phyloP scores from a whole-genome alignment of 2,888 invertebrate species.

The Amiota mariae region DNA sequence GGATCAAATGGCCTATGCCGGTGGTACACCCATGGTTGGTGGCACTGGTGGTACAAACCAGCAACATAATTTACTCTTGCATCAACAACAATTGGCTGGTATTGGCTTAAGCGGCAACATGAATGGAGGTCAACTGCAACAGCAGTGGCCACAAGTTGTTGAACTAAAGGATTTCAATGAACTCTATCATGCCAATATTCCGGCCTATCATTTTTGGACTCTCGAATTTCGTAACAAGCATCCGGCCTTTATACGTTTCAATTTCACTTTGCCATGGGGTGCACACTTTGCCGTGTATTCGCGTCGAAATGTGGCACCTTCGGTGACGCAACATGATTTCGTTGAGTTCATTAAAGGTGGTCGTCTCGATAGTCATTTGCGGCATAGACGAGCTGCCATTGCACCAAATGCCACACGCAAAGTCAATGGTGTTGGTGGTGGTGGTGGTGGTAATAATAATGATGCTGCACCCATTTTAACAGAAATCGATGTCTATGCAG shows the following conservation, averaged over 20 bases:
- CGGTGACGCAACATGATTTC: conserved; percentile 97
- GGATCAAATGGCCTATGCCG: conserved; percentile 58
- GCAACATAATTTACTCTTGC: conserved; percentile 59
- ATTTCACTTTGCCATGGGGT: conserved; percentile 93
- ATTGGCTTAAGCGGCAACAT: conserved; percentile 44
- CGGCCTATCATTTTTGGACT: conserved; percentile 95
- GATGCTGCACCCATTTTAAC: conserved; percentile 35
- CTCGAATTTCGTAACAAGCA: conserved; percentile 93
- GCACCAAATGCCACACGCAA: conserved; percentile 22
- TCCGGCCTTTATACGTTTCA: conserved; percentile 89
- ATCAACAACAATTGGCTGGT: conserved; percentile 61
- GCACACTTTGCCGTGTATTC: conserved; percentile 97
- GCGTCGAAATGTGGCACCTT: conserved; percentile 93
- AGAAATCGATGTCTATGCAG: conserved; percentile 52
- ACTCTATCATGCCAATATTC: conserved; percentile 87
- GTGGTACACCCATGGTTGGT: conserved; percentile 42
- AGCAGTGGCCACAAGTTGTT: conserved; percentile 84
- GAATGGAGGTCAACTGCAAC: conserved; percentile 72
- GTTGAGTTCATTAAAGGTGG: conserved; percentile 94
- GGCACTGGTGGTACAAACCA: conserved; percentile 50
- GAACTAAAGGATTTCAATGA: conserved; percentile 90
- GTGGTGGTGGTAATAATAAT: conserved; percentile 27
- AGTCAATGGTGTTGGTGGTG: conserved; percentile 12
- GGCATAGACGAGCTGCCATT: conserved; percentile 74
- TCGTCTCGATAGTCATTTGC: conserved; percentile 83